Percentiles rank a stretch among this genome's conserved stretches.
These are phyloP conservation scores for Drosophila parvula DNA, from an alignment of 1,140 invertebrate genomes.

Conservation along the genomic window DNA sequence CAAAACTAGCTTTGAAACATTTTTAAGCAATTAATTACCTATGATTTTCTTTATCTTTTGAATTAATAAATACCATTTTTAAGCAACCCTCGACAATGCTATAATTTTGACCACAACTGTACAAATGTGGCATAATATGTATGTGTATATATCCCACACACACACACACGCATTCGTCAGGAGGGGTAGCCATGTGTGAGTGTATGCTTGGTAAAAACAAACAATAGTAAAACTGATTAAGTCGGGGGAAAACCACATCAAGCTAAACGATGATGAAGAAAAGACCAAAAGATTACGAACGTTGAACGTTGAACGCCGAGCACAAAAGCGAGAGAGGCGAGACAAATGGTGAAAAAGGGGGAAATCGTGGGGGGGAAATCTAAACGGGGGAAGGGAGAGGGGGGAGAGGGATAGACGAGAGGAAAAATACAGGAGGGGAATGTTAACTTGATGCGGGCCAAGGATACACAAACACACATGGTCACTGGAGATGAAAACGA, in stretches of 20 bases:
- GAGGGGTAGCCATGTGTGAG: neutral
- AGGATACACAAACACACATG: constrained; percentile 49
- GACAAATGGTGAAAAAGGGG: constrained; percentile 14
- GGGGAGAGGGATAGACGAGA: neutral
- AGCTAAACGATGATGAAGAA: constrained; percentile 82
- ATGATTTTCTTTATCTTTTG: neutral
- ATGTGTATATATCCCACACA: neutral
- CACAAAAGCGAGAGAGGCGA: constrained; percentile 21
- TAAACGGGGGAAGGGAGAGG: neutral
- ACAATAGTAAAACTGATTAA: constrained; percentile 83
- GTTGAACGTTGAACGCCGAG: constrained; percentile 54
- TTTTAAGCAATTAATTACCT: neutral
- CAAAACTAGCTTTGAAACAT: neutral
- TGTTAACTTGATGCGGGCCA: constrained; percentile 55
- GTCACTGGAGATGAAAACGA: constrained; percentile 73
- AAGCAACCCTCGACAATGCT: neutral
- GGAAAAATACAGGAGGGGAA: constrained; percentile 4
- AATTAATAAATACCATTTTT: neutral
- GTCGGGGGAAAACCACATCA: constrained; percentile 79
- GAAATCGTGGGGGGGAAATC: neutral
- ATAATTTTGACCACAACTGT: constrained; percentile 7
- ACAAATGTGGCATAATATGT: neutral
- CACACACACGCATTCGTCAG: constrained; percentile 20
- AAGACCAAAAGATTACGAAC: constrained; percentile 80
- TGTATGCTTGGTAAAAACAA: constrained; percentile 70